Conservation (phyloP, 2,113 vertebrate species). For the Corvus cornix region DNA sequence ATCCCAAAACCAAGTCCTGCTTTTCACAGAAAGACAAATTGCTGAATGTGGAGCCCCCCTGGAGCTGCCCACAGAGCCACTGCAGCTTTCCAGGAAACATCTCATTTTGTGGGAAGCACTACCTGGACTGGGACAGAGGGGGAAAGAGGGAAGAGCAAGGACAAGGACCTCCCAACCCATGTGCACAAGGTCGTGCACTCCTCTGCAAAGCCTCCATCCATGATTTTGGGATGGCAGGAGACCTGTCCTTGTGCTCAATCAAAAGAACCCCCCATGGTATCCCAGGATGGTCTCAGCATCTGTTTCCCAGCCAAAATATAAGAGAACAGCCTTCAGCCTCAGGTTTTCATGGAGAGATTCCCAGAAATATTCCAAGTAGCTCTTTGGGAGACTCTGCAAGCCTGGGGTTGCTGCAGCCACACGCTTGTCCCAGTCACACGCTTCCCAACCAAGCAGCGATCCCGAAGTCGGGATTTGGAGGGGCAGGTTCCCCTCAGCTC, state of each 20-base stretch:
- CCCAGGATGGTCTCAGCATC: not conserved
- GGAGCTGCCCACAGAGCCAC: not conserved
- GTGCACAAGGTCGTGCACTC: not conserved
- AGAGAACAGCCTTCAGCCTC: not conserved
- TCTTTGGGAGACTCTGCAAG: not conserved
- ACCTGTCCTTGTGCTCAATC: not conserved
- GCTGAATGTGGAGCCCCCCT: not conserved
- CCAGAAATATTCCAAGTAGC: not conserved
- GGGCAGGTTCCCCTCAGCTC: not conserved
- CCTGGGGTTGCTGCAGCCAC: not conserved
- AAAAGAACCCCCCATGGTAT: not conserved
- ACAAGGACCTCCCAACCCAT: not conserved
- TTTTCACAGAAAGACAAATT: not conserved
- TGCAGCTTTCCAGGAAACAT: not conserved
- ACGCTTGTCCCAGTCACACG: not conserved
- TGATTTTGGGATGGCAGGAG: not conserved
- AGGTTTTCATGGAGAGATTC: not conserved
- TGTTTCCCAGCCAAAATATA: not conserved
- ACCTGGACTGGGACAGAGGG: rapidly evolving
- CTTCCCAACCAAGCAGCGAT: not conserved
- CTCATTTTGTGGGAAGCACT: not conserved
- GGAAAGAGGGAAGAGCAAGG: not conserved
- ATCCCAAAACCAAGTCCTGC: not conserved
- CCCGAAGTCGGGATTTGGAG: not conserved
- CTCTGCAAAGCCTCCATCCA: not conserved